Conservation (phyloP, 2,113 vertebrate species). For the Brachyhypopomus gauderio region DNA sequence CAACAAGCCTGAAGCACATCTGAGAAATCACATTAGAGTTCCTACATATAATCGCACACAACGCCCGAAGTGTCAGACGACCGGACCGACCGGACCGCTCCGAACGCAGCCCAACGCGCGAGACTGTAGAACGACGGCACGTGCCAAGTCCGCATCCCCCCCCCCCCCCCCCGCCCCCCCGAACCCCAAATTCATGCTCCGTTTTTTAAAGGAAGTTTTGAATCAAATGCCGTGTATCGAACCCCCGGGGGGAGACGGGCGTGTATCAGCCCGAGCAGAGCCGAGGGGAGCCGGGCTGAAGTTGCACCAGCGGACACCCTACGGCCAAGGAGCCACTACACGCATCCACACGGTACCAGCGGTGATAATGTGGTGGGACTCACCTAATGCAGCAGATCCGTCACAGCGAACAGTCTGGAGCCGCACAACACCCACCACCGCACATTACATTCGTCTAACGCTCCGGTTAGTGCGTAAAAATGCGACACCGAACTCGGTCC, state of each 20-base stretch:
- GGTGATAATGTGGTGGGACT: slow-evolving; percentile 53
- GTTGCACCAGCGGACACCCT: neutral
- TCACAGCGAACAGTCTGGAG: slow-evolving; percentile 49
- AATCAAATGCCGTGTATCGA: neutral
- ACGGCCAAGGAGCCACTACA: slow-evolving; percentile 8
- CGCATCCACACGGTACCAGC: slow-evolving; percentile 35
- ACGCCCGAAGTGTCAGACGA: neutral
- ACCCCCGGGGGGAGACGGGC: neutral
- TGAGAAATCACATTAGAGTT: too few relatives aligned
- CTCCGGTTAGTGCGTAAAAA: slow-evolving; percentile 35
- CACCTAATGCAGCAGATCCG: slow-evolving; percentile 64
- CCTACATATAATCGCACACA: neutral
- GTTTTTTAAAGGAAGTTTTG: too few relatives aligned
- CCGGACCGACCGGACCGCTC: too few relatives aligned
- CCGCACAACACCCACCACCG: slow-evolving; percentile 16
- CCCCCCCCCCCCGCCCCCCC: neutral
- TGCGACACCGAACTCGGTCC: slow-evolving; percentile 34
- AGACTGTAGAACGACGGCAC: slow-evolving; percentile 7
- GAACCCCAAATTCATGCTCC: neutral
- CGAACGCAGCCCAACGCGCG: too few relatives aligned
- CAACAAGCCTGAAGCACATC: too few relatives aligned
- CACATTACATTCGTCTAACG: slow-evolving; percentile 43
- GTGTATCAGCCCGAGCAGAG: neutral
- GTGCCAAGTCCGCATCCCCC: slow-evolving; percentile 24
- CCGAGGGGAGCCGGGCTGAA: neutral